Percentiles rank a stretch among this genome's conserved stretches.
Conservation (phyloP, 2,888 invertebrate species). For the Lissonota sp. region DNA sequence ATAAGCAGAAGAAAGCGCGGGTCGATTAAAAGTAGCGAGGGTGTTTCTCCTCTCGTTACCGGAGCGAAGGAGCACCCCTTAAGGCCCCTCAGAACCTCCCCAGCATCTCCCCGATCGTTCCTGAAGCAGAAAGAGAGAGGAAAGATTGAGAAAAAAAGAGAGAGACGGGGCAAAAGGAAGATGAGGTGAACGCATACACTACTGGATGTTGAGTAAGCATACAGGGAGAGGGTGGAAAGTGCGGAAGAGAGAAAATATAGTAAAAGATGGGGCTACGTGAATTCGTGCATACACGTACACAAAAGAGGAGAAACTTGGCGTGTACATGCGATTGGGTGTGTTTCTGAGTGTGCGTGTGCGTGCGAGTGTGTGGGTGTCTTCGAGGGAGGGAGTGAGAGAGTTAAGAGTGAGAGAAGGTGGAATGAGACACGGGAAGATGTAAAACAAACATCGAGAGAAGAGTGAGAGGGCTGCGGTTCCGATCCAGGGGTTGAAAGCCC, state of each 20-base stretch:
- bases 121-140: conserved; percentile 31
- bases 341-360: conserved; percentile 42
- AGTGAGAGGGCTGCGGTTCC: conserved; percentile 69
- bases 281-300: conserved; percentile 26
- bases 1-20: conserved; percentile 84
- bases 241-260: conserved; percentile 68
- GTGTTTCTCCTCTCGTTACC: conserved; percentile 84
- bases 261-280: conserved; percentile 47
- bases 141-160: conserved; percentile 68
- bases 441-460: conserved; percentile 69
- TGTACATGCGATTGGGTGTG: conserved; percentile 41
- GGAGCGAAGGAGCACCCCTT: conserved; percentile 73
- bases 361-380: conserved; percentile 40
- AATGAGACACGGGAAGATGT: conserved; percentile 65
- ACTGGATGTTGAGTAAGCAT: conserved; percentile 62
- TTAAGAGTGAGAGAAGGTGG: conserved; percentile 62
- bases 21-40: conserved; percentile 84
- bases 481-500: conserved; percentile 73
- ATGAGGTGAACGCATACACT: conserved; percentile 57
- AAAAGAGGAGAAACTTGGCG: conserved; percentile 50
- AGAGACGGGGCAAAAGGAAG: conserved; percentile 71
- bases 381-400: conserved; percentile 58
- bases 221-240: conserved; percentile 58
- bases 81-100: conserved; percentile 6
- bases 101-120: conserved; percentile 5